A percentile compares a stretch with the other conserved stretches of the same genome.
Conservation (phyloP, 2,888 invertebrate species). For the Tetranychus piercei region DNA sequence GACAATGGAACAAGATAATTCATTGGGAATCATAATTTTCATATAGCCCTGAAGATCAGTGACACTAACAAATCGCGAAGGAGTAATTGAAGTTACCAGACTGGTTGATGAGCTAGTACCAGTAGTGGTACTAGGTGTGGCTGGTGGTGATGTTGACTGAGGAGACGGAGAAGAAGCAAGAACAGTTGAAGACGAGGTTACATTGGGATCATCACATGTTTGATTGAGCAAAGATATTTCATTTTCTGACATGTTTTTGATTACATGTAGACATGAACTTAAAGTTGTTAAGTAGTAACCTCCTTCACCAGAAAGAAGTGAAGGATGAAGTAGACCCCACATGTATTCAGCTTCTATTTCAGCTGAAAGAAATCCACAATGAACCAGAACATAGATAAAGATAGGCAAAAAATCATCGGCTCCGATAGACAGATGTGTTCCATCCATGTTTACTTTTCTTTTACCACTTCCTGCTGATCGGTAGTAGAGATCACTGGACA, state of each 20-base stretch:
- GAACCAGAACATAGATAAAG: constrained; percentile 74
- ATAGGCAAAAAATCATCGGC: constrained; percentile 79
- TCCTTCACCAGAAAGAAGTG: constrained; percentile 72
- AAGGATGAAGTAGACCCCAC: constrained; percentile 78
- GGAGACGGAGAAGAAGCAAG: not conserved
- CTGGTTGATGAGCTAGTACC: constrained; percentile 2
- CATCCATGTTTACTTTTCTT: constrained; percentile 30
- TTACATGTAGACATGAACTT: constrained; percentile 72
- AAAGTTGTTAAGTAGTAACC: constrained; percentile 85
- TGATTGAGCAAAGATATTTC: not conserved
- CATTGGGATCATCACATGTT: not conserved
- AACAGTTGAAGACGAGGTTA: not conserved
- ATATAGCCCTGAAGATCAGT: constrained; percentile 46
- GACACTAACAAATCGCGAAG: constrained; percentile 15
- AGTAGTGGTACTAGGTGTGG: constrained; percentile 14
- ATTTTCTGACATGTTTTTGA: constrained; percentile 43
- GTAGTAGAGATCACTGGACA: not conserved
- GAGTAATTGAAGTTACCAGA: constrained; percentile 11
- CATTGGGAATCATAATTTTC: constrained; percentile 80
- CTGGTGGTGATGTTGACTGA: not conserved
- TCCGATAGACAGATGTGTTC: constrained; percentile 37
- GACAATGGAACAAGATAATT: constrained; percentile 72
- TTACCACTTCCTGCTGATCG: constrained; percentile 22
- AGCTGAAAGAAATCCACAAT: constrained; percentile 69
- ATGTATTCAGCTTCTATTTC: constrained; percentile 91